Base-by-base conservation (phyloP, 2,888 invertebrate species). In the Drosophila tripunctata region DNA sequence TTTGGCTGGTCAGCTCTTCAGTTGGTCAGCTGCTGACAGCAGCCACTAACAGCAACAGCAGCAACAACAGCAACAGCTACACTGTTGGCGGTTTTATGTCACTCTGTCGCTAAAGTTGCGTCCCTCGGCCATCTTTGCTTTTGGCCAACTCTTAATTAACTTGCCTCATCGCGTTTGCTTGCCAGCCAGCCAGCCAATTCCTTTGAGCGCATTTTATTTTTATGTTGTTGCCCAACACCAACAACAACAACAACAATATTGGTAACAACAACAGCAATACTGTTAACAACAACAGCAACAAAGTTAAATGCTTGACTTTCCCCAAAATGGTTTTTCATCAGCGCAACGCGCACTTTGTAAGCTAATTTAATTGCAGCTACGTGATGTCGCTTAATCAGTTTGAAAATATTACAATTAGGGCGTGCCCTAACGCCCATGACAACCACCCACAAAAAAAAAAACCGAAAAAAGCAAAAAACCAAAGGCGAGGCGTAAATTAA, bases 311-410 rank as follows among this genome's bases (percentile, higher is more conserved):
- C 63, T 75, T 66, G 62, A 79, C 60, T 65, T 72, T 62, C 22
- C 55, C 48, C 48, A 78, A 61, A 78, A 55, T 75, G 85, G 57
- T 56, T 87, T 86, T 84, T 67, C 85, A 81, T 67, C 78, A 77
- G 50, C 44, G 57, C 47, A 38, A 6, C 47, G 57, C 58, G 36
- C 78, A 77, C 73, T 75, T 75, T 78, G 76, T 79, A 77, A 65
- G 87, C 74, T 85, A 80, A 80, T 87, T 80, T 80, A 80, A 80
- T 80, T 87, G 82, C 71, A 67, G 79, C 75, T 75, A 80, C 87
- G 87, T 80, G 85, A 67, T 66, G 75, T 70, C 75, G 87, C 66
- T 66, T 70, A 75, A 75, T 75, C 62, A 65, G 71, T 33, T n/a
- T 56, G 54, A 70, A 75, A 78, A 75, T 73, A 73, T 73, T 73